phyloP scores from a whole-genome alignment of 1,140 invertebrate genomes.

The Procambarus clarkii region DNA sequence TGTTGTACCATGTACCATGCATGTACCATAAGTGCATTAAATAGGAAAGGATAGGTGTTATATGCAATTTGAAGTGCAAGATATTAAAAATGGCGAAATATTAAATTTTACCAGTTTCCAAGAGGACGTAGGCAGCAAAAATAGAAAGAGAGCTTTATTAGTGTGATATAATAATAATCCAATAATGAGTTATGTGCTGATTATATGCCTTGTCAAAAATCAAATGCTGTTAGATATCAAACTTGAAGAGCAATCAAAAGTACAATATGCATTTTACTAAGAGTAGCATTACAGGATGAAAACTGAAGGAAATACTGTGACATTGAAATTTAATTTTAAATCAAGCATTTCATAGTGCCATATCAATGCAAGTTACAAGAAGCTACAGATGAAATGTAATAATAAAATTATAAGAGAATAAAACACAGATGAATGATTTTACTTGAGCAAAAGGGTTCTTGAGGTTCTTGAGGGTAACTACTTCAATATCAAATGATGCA shows the following conservation, averaged over 20 bases:
- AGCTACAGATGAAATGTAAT: not conserved
- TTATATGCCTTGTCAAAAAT: not conserved
- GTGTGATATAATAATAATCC: not conserved
- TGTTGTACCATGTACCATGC: not conserved
- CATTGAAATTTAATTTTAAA: not conserved
- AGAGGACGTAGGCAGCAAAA: constrained; percentile 22
- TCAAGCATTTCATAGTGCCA: not conserved
- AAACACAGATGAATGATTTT: no score
- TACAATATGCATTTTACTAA: not conserved
- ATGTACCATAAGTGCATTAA: constrained; percentile 18
- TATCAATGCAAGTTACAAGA: not conserved
- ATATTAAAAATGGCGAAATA: not conserved
- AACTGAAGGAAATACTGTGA: not conserved
- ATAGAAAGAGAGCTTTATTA: constrained; percentile 22
- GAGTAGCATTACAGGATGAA: not conserved
- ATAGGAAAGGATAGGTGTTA: constrained; percentile 14
- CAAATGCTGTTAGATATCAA: not conserved
- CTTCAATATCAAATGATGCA: no score
- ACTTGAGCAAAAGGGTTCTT: no score
- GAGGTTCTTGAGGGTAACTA: no score
- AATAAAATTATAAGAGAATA: no score
- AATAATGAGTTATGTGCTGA: not conserved
- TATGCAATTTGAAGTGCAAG: not conserved
- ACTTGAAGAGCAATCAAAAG: not conserved
- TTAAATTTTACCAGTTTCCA: constrained; percentile 15